These are phyloP conservation scores for Cottoperca gobio DNA, from an alignment of 2,797 vertebrate species.

Conservation along the genomic window DNA sequence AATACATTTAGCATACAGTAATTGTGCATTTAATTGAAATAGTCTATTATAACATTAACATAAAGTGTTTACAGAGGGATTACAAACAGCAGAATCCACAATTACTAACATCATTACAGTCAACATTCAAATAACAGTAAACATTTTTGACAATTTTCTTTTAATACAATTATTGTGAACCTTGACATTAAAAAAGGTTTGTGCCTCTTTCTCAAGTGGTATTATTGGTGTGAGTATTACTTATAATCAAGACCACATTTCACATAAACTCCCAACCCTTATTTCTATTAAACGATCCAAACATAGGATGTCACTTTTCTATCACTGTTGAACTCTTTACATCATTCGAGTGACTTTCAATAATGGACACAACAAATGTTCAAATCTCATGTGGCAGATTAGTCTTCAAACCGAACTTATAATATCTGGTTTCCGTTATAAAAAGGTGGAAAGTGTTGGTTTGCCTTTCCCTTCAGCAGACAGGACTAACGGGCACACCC, in stretches of 20 bases:
- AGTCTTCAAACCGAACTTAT: neutral
- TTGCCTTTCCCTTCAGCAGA: slow-evolving; percentile 63
- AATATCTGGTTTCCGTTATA: neutral
- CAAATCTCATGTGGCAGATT: neutral
- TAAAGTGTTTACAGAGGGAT: neutral
- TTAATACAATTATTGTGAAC: neutral
- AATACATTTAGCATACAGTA: neutral
- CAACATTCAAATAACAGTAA: too few relatives aligned
- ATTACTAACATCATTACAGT: neutral
- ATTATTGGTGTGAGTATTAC: neutral
- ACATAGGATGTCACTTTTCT: neutral
- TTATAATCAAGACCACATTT: slow-evolving; percentile 1
- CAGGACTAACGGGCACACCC: slow-evolving; percentile 88
- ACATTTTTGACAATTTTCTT: too few relatives aligned
- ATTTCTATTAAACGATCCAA: neutral
- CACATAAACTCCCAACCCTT: neutral
- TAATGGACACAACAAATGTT: neutral
- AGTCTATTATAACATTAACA: neutral
- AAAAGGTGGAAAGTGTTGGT: neutral
- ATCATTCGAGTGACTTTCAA: neutral
- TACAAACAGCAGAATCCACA: slow-evolving; percentile 8
- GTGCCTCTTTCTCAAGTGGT: neutral
- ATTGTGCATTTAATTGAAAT: slow-evolving; percentile 1
- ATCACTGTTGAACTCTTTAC: neutral
- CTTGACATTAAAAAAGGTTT: neutral